Conservation (phyloP, 2,113 vertebrate genomes). For the Neodon shergylaensis region DNA sequence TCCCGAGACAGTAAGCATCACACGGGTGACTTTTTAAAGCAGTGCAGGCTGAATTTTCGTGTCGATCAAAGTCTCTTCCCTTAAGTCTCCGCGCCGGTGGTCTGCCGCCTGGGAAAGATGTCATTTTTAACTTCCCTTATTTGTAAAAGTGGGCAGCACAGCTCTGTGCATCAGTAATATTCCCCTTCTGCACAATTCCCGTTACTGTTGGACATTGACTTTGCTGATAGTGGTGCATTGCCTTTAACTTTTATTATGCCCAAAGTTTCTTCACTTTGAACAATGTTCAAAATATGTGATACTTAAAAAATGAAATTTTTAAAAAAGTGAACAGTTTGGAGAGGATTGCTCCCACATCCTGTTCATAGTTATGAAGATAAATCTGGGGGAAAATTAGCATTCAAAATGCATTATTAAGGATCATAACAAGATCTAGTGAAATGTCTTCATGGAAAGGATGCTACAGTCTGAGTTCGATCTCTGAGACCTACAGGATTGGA, state of each 20-base stretch:
- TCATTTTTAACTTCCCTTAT: constrained; percentile 18
- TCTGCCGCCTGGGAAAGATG: too few relatives aligned
- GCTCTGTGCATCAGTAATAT: background rate
- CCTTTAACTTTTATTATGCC: background rate
- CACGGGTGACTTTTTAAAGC: background rate
- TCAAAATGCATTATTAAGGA: background rate
- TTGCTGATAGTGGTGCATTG: background rate
- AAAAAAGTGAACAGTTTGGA: background rate
- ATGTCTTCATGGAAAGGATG: background rate
- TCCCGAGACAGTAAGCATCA: constrained; percentile 25
- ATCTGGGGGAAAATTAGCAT: background rate
- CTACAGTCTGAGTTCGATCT: too few relatives aligned
- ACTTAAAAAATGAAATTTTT: background rate
- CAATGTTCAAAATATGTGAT: background rate
- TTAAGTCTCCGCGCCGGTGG: too few relatives aligned
- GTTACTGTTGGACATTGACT: background rate
- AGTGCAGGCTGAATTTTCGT: constrained; percentile 14
- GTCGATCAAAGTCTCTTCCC: background rate
- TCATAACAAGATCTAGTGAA: background rate
- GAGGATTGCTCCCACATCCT: background rate
- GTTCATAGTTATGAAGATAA: background rate
- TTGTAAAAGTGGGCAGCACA: background rate
- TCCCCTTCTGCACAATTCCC: background rate
- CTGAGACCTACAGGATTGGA: too few relatives aligned
- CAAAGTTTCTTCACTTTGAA: background rate